Conservation (phyloP, 2,888 invertebrate species). For the Napeogenes sylphis region DNA sequence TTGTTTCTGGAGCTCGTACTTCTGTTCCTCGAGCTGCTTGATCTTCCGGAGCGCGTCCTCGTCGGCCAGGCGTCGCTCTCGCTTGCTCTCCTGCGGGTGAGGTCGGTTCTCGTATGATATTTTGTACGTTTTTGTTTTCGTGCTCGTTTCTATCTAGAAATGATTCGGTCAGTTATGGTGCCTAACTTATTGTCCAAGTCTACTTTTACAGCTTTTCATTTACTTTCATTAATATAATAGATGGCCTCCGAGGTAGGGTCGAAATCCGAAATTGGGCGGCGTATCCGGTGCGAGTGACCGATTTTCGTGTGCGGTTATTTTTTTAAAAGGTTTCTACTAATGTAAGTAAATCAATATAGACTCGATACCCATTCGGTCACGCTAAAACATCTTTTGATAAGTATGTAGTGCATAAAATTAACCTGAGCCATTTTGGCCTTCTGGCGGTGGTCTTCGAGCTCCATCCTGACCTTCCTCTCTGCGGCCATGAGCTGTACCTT, state of each 20-base stretch:
- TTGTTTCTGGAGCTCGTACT: slow-evolving; percentile 94
- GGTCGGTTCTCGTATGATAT: neutral
- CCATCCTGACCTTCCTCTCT: slow-evolving; percentile 92
- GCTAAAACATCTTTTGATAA: neutral
- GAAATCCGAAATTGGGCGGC: no score
- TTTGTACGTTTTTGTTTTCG: neutral
- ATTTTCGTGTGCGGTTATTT: no score
- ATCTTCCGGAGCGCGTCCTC: slow-evolving; percentile 96
- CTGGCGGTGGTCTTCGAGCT: slow-evolving; percentile 91
- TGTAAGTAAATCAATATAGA: no score
- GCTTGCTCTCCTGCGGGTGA: slow-evolving; percentile 86
- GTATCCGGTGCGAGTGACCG: no score
- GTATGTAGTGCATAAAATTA: neutral
- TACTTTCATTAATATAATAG: no score
- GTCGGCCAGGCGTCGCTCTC: slow-evolving; percentile 94
- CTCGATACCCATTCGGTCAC: no score
- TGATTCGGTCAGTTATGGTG: no score
- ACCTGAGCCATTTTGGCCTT: slow-evolving; percentile 92
- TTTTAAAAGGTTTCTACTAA: no score
- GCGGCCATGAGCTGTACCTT: slow-evolving; percentile 97
- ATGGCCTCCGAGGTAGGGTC: no score
- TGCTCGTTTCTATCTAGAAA: no score
- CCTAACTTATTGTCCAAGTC: no score
- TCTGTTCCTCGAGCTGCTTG: slow-evolving; percentile 95
- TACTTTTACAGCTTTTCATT: no score